Conservation (phyloP, 1,140 invertebrate genomes). For the Pseudomyrmex cubaensis region DNA sequence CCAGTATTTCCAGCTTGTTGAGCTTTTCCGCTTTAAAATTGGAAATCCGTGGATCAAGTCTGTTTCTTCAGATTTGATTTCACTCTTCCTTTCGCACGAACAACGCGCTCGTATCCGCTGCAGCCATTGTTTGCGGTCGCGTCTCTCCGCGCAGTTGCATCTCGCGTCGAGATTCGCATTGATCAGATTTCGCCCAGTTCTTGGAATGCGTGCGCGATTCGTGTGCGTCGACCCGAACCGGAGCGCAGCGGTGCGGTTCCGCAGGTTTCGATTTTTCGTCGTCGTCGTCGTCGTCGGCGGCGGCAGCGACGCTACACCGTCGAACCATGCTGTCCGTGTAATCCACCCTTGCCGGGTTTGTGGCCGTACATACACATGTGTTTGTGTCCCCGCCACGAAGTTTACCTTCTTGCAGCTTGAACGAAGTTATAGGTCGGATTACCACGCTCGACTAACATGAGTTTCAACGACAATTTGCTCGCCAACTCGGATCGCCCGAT, state of each 20-base stretch:
- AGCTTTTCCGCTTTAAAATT: conserved; percentile 14
- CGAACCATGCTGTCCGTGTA: conserved; percentile 24
- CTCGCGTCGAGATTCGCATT: conserved; percentile 45
- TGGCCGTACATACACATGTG: conserved; percentile 10
- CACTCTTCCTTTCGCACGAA: neutral
- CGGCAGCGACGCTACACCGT: neutral
- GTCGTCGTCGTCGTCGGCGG: neutral
- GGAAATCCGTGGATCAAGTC: neutral
- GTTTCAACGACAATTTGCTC: conserved; percentile 53
- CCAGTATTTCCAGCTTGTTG: neutral
- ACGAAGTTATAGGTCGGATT: conserved; percentile 63
- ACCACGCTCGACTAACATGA: conserved; percentile 58
- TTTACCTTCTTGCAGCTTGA: conserved; percentile 63
- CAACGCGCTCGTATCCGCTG: neutral
- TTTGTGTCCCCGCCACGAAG: conserved; percentile 58
- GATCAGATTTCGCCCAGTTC: conserved; percentile 57
- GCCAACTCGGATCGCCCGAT: conserved; percentile 52
- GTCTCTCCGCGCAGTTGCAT: conserved; percentile 16
- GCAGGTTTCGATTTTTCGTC: conserved; percentile 49
- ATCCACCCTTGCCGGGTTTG: conserved; percentile 33
- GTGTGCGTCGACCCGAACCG: conserved; percentile 46
- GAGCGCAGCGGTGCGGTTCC: conserved; percentile 1
- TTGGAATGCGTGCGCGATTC: conserved; percentile 5
- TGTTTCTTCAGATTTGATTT: neutral
- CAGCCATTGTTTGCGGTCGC: conserved; percentile 20